These are phyloP conservation scores for Sminthurides bifidus DNA, from an alignment of 1,140 invertebrate genomes.

Conservation along the genomic window DNA sequence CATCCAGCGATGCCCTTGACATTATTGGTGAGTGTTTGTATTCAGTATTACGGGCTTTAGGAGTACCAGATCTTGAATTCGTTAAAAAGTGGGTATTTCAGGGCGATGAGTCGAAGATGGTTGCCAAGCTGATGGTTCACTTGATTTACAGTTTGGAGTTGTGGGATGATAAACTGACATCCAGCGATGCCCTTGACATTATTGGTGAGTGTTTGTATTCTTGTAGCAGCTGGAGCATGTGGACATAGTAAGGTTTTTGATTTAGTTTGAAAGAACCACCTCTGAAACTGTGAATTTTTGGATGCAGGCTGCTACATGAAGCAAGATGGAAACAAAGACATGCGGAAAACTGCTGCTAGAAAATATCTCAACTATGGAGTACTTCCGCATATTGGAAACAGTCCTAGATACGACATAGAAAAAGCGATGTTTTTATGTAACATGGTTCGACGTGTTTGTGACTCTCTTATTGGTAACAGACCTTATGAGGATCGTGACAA, in stretches of 20 bases:
- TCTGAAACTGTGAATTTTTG: not conserved
- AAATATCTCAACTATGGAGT: slow-evolving; percentile 59
- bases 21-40: not conserved
- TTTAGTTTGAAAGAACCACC: not conserved
- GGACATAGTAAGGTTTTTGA: not conserved
- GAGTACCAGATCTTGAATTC: not conserved
- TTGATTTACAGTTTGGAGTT: slow-evolving; percentile 1
- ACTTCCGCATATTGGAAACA: slow-evolving; percentile 95
- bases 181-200: not conserved
- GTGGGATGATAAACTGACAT: not conserved
- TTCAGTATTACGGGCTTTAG: not conserved
- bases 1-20: not conserved
- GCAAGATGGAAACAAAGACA: not conserved
- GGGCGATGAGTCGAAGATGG: not conserved
- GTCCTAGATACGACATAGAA: slow-evolving; percentile 96
- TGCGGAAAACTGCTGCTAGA: not conserved
- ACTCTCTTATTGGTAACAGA: slow-evolving; percentile 81
- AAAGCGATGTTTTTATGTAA: slow-evolving; percentile 96
- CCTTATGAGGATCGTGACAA: slow-evolving; percentile 98
- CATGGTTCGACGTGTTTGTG: slow-evolving; percentile 88
- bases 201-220: not conserved
- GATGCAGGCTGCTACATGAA: not conserved
- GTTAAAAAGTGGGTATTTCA: not conserved
- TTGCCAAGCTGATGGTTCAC: not conserved
- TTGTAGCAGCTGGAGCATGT: not conserved